phyloP scores from a whole-genome alignment of 2,797 vertebrate genomes.

The Pterois miles region DNA sequence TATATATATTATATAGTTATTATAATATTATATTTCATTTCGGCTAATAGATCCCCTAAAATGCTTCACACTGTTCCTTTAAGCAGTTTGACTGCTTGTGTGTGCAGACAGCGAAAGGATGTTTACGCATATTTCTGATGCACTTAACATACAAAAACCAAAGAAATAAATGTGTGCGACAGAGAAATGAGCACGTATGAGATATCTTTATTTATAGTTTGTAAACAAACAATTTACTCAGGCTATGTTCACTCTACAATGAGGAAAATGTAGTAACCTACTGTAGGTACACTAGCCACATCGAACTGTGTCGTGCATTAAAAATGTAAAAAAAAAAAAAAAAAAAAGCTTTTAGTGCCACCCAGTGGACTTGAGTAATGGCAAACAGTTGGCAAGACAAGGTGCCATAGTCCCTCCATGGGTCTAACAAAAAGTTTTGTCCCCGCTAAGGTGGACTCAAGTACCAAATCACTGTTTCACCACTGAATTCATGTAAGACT shows the following conservation, averaged over 20 bases:
- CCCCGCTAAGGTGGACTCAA: conserved; percentile 34
- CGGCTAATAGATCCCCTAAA: no score
- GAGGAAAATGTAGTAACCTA: conserved; percentile 49
- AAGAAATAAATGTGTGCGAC: conserved; percentile 58
- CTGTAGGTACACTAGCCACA: conserved; percentile 32
- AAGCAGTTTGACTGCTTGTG: background rate
- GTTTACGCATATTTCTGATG: conserved; percentile 15
- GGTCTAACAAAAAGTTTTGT: conserved; percentile 39
- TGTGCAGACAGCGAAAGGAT: background rate
- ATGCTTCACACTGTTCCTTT: no score
- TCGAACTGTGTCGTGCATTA: conserved; percentile 51
- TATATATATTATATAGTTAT: no score
- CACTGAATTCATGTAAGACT: conserved; percentile 31
- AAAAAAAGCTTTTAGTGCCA: conserved; percentile 59
- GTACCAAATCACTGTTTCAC: conserved; percentile 40
- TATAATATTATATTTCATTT: no score
- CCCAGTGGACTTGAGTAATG: conserved; percentile 57
- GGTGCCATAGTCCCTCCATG: conserved; percentile 46
- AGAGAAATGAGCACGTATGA: conserved; percentile 49
- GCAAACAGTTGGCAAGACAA: conserved; percentile 54
- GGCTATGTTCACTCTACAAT: conserved; percentile 56
- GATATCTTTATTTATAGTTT: conserved; percentile 80
- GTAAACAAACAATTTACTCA: conserved; percentile 70
- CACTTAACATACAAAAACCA: conserved; percentile 9
- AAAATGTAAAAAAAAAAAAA: conserved; percentile 63